A percentile compares a stretch with the other conserved stretches of the same genome.
Evolutionary conservation across 2,797 vertebrate genomes (phyloP).

Genomic region (Pipistrellus pipistrellus): DNA sequence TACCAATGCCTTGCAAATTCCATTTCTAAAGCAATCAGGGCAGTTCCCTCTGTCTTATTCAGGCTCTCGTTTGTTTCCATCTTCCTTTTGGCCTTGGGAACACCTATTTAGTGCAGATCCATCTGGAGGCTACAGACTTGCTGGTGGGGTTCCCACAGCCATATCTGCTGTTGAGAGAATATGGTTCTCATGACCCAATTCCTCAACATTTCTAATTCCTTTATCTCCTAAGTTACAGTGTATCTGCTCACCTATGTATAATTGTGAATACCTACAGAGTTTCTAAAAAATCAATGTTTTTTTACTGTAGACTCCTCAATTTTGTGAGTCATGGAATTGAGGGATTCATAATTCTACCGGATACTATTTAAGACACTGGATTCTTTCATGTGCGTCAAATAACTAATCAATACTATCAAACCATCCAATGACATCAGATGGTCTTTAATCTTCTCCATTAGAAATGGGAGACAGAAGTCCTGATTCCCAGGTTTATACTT

Average conservation of each 20-base stretch:
- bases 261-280: neutral
- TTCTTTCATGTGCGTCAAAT: neutral
- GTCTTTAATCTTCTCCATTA: slow-evolving; percentile 44
- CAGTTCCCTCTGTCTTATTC: neutral
- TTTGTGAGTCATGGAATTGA: neutral
- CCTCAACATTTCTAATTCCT: neutral
- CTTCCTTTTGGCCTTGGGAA: neutral
- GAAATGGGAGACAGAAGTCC: slow-evolving; percentile 69
- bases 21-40: neutral
- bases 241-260: neutral
- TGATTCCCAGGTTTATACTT: slow-evolving; percentile 27
- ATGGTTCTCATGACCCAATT: neutral
- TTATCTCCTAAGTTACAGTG: neutral
- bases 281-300: neutral
- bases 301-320: neutral
- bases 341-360: neutral
- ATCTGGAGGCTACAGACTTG: neutral
- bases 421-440: neutral
- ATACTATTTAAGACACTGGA: neutral
- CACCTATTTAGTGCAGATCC: neutral
- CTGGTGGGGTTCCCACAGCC: neutral
- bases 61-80: neutral
- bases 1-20: neutral
- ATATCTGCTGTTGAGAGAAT: neutral
- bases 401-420: slow-evolving; percentile 26